Conservation (phyloP, 2,797 vertebrate species). For the Argentina silus region DNA sequence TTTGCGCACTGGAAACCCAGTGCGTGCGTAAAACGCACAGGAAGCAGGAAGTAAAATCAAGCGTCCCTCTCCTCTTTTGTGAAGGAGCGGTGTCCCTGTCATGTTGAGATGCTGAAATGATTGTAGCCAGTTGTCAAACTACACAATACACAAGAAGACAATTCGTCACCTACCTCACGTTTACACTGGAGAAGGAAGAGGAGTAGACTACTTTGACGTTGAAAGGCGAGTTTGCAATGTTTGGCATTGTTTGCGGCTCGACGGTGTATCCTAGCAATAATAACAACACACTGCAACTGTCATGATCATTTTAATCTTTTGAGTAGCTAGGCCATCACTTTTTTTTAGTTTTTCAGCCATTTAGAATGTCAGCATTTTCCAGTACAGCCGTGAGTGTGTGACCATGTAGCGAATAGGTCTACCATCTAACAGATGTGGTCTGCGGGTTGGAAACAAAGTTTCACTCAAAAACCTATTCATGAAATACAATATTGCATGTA, state of each 20-base stretch:
- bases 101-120: slow-evolving; percentile 1
- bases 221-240: slow-evolving; percentile 9
- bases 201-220: not conserved
- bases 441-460: no score
- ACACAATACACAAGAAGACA: not conserved
- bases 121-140: slow-evolving; percentile 1
- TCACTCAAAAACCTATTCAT: no score
- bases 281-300: no score
- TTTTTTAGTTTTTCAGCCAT: no score
- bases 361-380: no score
- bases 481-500: no score
- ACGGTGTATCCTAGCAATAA: no score
- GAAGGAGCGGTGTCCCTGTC: not conserved
- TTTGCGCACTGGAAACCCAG: not conserved
- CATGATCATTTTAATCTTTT: no score
- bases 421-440: no score
- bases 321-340: no score
- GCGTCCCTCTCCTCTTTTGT: slow-evolving; percentile 2
- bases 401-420: no score
- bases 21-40: slow-evolving; percentile 14
- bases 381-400: no score
- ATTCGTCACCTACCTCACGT: not conserved
- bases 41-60: slow-evolving; percentile 20
- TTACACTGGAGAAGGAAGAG: slow-evolving; percentile 1
- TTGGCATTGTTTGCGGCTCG: not conserved